A percentile compares a stretch with the other conserved stretches of the same genome.
phyloP scores from a whole-genome alignment of 2,797 vertebrate genomes.

The Pitangus sulphuratus region DNA sequence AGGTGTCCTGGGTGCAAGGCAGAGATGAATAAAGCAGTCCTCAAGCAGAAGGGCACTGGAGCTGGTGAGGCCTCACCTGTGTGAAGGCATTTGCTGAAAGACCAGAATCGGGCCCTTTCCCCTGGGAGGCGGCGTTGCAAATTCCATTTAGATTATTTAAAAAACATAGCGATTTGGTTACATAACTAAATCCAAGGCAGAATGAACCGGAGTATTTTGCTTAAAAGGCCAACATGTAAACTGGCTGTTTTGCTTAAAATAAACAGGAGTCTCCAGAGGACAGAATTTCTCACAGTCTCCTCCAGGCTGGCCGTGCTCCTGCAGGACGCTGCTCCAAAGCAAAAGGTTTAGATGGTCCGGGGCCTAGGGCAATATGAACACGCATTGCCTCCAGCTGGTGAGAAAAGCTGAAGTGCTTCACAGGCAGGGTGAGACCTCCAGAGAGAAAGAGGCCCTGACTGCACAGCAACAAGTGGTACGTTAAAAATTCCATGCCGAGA shows the following conservation, averaged over 20 bases:
- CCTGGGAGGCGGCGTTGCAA: background rate
- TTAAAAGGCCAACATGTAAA: slow-evolving; percentile 71
- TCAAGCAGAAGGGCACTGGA: background rate
- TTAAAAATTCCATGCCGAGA: background rate
- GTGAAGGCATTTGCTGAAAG: background rate
- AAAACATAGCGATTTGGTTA: slow-evolving; percentile 60
- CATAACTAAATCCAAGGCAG: slow-evolving; percentile 59
- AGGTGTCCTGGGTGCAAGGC: background rate
- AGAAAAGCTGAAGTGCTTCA: background rate
- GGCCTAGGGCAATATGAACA: background rate
- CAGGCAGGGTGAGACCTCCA: background rate
- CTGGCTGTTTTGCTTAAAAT: slow-evolving; percentile 67
- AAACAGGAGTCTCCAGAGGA: slow-evolving; percentile 64
- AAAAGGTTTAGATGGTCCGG: slow-evolving; percentile 29
- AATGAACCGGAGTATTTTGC: slow-evolving; percentile 58
- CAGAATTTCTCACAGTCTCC: slow-evolving; percentile 65
- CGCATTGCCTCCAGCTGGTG: slow-evolving; percentile 44
- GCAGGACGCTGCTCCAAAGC: slow-evolving; percentile 48
- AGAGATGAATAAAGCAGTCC: background rate
- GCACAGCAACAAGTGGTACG: background rate
- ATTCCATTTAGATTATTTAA: slow-evolving; percentile 64
- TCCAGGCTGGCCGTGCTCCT: slow-evolving; percentile 42
- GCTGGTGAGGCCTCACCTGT: slow-evolving; percentile 7
- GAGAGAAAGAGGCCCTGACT: background rate
- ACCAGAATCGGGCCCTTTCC: background rate